Conservation (phyloP, 2,113 vertebrate genomes). For the Asarcornis scutulata region DNA sequence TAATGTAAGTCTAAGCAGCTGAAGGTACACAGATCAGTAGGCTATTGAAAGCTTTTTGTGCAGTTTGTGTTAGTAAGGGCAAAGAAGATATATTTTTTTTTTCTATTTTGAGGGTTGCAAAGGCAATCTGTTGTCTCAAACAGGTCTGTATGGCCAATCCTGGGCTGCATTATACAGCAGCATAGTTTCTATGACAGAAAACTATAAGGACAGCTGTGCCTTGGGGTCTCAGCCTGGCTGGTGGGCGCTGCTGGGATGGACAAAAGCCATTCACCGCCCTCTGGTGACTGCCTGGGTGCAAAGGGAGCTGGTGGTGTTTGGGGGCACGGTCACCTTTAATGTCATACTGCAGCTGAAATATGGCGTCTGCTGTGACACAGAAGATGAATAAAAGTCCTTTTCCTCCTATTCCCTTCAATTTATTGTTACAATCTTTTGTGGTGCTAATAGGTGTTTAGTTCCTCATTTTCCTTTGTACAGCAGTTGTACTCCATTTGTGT, state of each 20-base stretch:
- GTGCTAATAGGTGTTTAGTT: background rate
- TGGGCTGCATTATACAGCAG: background rate
- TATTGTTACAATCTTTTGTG: background rate
- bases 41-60: background rate
- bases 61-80: background rate
- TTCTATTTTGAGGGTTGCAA: background rate
- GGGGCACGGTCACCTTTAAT: background rate
- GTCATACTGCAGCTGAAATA: background rate
- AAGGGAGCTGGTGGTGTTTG: background rate
- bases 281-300: background rate
- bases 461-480: background rate
- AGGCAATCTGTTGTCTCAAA: background rate
- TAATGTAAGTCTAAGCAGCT: background rate
- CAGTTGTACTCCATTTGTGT: background rate
- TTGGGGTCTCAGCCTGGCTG: rapidly evolving
- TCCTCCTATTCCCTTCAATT: background rate
- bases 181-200: background rate
- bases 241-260: background rate
- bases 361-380: background rate
- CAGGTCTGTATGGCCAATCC: background rate
- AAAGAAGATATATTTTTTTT: background rate
- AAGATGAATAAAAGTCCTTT: background rate
- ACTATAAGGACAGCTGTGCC: background rate
- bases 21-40: background rate
- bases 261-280: background rate